A percentile compares a stretch with the other conserved stretches of the same genome.
Evolutionary conservation across 64 coral and sea anemone genomes (phyloP).

Genomic region (Pocillopora damicornis): DNA sequence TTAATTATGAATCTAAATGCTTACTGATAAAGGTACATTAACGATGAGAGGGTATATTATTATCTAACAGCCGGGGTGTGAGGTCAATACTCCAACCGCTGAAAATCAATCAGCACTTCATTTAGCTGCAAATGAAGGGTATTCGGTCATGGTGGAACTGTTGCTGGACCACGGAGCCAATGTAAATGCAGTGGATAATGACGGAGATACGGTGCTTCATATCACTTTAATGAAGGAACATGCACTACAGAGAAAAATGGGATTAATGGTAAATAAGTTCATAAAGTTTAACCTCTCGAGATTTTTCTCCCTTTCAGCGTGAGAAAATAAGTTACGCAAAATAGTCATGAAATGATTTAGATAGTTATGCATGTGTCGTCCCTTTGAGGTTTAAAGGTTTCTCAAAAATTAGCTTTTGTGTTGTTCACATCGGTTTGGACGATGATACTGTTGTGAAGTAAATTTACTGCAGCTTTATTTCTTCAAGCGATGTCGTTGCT

Average conservation of each 20-base stretch:
- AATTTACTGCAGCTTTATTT: no score
- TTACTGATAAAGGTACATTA: background rate
- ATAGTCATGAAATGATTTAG: no score
- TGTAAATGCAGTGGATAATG: constrained; percentile 20
- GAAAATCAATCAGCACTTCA: constrained; percentile 36
- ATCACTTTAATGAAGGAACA: constrained; percentile 22
- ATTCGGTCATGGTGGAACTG: constrained; percentile 39
- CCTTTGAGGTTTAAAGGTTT: no score
- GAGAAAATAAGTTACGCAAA: no score
- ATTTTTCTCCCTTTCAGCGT: no score
- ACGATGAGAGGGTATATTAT: background rate
- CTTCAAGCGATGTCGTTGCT: no score
- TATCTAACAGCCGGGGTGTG: constrained; percentile 20
- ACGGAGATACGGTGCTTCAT: constrained; percentile 45
- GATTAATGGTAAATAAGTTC: background rate
- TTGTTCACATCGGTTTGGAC: no score
- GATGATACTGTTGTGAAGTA: no score
- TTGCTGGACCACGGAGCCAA: constrained; percentile 40
- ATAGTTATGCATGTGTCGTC: no score
- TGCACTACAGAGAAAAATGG: background rate
- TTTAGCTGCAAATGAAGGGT: constrained; percentile 48
- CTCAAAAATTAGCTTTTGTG: no score
- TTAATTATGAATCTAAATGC: no score
- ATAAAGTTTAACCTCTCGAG: no score
- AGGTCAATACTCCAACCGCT: background rate